Base-by-base conservation (phyloP, 2,888 invertebrate species). In the Odontomyia ornata region DNA sequence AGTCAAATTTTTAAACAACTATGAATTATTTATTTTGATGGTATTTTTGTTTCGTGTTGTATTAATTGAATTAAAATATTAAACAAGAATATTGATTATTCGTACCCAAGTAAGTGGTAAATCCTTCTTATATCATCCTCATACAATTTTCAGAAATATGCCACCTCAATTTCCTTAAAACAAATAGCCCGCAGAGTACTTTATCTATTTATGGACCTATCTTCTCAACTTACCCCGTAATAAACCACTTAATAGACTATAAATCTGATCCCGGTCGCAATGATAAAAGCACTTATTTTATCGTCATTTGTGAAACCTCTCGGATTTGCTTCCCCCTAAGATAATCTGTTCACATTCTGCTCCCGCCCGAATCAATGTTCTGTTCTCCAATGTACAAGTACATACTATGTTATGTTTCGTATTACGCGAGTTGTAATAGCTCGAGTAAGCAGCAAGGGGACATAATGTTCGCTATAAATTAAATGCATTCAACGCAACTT, bases 401-500 rank as follows among this genome's bases (percentile, higher is more conserved):
- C 43, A 43, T 13, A 43, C 43, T 13, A 7, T 43, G 43, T 13
- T 13, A 15, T 52, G 52, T 52, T 2, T 52, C 15, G n/a, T 52
- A 52, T 18, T 52, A 36, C 36, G 36, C 36, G 36, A 5, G 36
- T 9, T 5, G 36, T 9, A 36, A 36, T 15, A 52, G 15, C 52
- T 43, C 43, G 7, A 43, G 52, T 9, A 13, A 52, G 5, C 3
- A 13, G 52, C 52, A 52, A 52, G 11, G 5, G 25, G 18, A 25
- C 57, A 60, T 60, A 21, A 21, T 13, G 57, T 60, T 18, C 11
- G 13, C 4, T 5, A 60, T 60, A 60, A 60, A 60, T 60, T 60
- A 60, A 60, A 60, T 36, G 23, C 21, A 60, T 60, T 60, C 57
- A 21, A 60, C 23, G 57, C 57, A 60, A 60, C 57, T 25, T 60